phyloP scores from a whole-genome alignment of 2,888 invertebrate species.

The Acanthopleura granulata region DNA sequence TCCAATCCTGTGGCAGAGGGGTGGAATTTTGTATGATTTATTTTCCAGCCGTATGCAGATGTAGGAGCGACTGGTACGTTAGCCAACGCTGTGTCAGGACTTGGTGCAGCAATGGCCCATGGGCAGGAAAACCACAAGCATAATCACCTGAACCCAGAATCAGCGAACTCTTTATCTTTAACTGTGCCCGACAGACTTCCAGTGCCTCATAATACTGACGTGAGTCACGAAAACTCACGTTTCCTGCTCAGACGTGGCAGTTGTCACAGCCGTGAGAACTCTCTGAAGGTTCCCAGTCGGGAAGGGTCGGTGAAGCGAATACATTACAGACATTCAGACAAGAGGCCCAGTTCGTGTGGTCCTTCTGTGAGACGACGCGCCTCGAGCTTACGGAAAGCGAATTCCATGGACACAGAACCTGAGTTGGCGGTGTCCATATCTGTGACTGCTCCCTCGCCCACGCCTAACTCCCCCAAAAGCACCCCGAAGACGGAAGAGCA shows the following conservation, averaged over 20 bases:
- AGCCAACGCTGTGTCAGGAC: slow-evolving; percentile 1
- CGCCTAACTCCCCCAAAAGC: slow-evolving; percentile 1
- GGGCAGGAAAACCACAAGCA: background rate
- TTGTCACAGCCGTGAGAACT: background rate
- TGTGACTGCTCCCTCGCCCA: slow-evolving; percentile 1
- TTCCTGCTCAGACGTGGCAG: background rate
- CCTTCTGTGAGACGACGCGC: slow-evolving; percentile 9
- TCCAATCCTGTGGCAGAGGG: too few species aligned
- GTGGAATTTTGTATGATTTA: background rate
- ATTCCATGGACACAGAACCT: background rate
- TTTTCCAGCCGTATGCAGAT: slow-evolving; percentile 18
- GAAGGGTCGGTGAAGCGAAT: slow-evolving; percentile 6
- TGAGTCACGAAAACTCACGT: background rate
- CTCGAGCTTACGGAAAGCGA: slow-evolving; percentile 2
- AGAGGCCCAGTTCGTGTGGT: slow-evolving; percentile 15
- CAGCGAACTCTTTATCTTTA: background rate
- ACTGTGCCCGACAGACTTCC: slow-evolving; percentile 12
- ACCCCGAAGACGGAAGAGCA: slow-evolving; percentile 1
- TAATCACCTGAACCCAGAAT: background rate
- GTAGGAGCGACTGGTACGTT: slow-evolving; percentile 17
- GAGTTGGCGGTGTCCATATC: background rate
- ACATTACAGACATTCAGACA: slow-evolving; percentile 11
- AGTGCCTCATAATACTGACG: slow-evolving; percentile 3
- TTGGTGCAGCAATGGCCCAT: slow-evolving; percentile 17
- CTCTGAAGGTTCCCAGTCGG: slow-evolving; percentile 13